phyloP scores from a whole-genome alignment of 2,888 invertebrate genomes.

The Aphidius colemani region DNA sequence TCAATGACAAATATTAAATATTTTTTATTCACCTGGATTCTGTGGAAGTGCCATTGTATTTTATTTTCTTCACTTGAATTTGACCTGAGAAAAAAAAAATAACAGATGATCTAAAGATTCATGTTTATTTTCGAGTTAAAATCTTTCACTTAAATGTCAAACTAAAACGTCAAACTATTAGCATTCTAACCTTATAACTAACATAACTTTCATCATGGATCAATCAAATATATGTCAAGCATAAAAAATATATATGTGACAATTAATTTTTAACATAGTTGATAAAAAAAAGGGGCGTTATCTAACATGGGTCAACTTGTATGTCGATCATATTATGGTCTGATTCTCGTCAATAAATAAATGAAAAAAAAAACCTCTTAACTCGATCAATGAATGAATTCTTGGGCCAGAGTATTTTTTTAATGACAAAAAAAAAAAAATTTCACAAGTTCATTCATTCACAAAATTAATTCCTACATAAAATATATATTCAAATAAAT shows the following conservation, averaged over 20 bases:
- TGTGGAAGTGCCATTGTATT: slow-evolving; percentile 45
- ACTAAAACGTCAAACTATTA: background rate
- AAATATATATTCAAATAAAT: no score
- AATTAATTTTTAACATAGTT: slow-evolving; percentile 16
- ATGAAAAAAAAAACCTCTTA: slow-evolving; percentile 4
- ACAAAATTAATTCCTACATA: background rate
- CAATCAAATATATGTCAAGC: slow-evolving; percentile 16
- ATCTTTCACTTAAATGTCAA: no score
- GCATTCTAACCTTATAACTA: slow-evolving; percentile 20
- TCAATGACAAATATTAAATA: background rate
- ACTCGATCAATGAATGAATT: background rate
- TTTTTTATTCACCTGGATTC: slow-evolving; percentile 39
- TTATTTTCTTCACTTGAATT: slow-evolving; percentile 33
- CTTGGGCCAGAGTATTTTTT: background rate
- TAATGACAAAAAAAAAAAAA: background rate
- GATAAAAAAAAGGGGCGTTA: slow-evolving; percentile 25
- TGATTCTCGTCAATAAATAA: background rate
- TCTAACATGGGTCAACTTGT: slow-evolving; percentile 17
- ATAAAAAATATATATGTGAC: slow-evolving; percentile 9
- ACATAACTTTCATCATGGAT: slow-evolving; percentile 1
- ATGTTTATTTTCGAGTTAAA: no score
- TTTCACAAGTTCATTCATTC: background rate
- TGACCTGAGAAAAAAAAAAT: background rate
- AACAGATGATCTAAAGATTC: no score
- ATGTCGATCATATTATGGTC: background rate